Evolutionary conservation across 2,113 vertebrate species (phyloP).

Genomic region (Rhabdornis inornatus): DNA sequence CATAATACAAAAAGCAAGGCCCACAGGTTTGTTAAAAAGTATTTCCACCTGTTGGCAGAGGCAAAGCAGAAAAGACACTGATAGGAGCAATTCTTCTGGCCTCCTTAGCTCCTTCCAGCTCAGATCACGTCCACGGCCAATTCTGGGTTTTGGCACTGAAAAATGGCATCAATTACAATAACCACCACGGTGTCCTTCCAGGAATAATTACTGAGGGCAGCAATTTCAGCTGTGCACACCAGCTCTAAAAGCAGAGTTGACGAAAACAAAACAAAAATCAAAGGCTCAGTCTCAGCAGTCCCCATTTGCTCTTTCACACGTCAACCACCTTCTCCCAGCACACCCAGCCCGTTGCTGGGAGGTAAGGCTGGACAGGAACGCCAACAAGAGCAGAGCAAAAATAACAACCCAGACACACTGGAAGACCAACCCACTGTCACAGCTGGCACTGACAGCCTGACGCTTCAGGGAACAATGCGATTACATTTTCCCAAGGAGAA

Average conservation of each 20-base stretch:
- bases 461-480: background rate
- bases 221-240: background rate
- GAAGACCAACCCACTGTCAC: background rate
- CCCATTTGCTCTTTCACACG: background rate
- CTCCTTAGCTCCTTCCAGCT: background rate
- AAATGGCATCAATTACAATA: background rate
- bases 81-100: background rate
- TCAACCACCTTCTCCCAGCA: background rate
- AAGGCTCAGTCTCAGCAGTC: background rate
- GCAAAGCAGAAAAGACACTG: background rate
- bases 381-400: background rate
- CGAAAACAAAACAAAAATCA: background rate
- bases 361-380: background rate
- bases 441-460: constrained; percentile 10
- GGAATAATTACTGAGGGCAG: background rate
- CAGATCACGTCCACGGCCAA: background rate
- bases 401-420: background rate
- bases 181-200: background rate
- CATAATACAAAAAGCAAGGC: background rate
- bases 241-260: background rate
- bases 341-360: constrained; percentile 16
- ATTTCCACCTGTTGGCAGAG: background rate
- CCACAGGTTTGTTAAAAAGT: background rate
- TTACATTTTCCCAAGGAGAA: background rate
- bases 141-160: background rate